phyloP scores from a whole-genome alignment of 2,888 invertebrate species.

The Drosophila algonquin region DNA sequence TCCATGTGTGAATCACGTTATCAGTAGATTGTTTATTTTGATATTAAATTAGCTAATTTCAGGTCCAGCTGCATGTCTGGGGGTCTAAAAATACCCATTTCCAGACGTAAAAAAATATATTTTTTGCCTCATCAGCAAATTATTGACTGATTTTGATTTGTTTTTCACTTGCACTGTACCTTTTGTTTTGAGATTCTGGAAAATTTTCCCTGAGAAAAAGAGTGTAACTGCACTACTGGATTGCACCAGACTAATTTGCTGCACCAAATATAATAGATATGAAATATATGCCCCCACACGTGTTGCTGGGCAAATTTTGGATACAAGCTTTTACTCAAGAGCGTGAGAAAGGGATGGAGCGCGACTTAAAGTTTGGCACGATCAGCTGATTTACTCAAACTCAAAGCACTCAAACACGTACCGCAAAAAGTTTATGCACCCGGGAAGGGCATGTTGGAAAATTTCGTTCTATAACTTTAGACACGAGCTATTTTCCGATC shows the following conservation, averaged over 20 bases:
- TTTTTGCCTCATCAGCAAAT: not conserved
- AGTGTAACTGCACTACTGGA: conserved; percentile 25
- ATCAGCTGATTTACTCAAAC: conserved; percentile 6
- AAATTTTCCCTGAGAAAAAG: conserved; percentile 10
- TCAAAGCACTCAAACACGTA: not conserved
- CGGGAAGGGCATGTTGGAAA: not conserved
- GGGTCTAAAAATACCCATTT: not conserved
- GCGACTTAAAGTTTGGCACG: conserved; percentile 47
- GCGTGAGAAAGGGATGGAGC: conserved; percentile 20
- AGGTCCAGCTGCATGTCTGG: not conserved
- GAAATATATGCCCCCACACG: conserved; percentile 12
- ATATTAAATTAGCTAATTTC: conserved; percentile 31
- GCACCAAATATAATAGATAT: no score
- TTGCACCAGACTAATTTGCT: conserved; percentile 7
- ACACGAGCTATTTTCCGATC: conserved; percentile 48
- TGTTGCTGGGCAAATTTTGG: conserved; percentile 32
- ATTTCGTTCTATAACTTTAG: not conserved
- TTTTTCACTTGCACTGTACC: conserved; percentile 16
- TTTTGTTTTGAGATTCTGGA: conserved; percentile 1
- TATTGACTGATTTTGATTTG: not conserved
- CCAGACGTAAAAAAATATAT: not conserved
- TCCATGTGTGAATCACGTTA: conserved; percentile 16
- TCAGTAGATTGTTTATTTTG: conserved; percentile 43
- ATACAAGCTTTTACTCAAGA: conserved; percentile 48
- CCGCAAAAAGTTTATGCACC: conserved; percentile 18